Percentiles rank a stretch among this genome's conserved stretches.
These are phyloP conservation scores for Potorous gilbertii DNA, from an alignment of 2,797 vertebrate species.

Conservation along the genomic window DNA sequence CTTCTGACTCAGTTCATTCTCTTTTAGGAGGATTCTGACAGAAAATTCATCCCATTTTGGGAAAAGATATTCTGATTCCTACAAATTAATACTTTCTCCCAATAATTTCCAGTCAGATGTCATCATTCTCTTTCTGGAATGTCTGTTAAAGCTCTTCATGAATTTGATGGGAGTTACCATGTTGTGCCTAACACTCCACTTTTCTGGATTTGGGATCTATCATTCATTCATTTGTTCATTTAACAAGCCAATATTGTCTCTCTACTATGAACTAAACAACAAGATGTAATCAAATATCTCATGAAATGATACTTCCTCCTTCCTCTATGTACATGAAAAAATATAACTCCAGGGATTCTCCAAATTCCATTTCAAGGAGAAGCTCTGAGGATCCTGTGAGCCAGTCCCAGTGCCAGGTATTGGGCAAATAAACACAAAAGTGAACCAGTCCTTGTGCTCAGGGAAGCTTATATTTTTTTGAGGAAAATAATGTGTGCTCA, in stretches of 20 bases:
- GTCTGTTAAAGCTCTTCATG: neutral
- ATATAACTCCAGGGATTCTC: neutral
- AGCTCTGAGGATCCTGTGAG: neutral
- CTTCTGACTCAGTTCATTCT: neutral
- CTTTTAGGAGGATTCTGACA: neutral
- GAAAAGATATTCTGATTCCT: neutral
- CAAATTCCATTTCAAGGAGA: neutral
- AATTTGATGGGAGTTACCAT: neutral
- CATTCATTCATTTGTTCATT: neutral
- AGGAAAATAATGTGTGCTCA: neutral
- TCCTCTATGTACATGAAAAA: neutral
- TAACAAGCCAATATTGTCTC: neutral
- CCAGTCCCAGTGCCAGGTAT: neutral
- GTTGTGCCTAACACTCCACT: neutral
- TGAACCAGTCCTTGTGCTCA: neutral
- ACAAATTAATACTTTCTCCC: neutral
- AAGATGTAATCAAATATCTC: neutral
- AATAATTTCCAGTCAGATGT: neutral
- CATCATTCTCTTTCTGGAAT: neutral
- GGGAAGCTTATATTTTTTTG: neutral
- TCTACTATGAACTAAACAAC: neutral
- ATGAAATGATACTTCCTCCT: neutral
- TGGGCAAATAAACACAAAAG: neutral
- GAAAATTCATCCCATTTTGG: neutral
- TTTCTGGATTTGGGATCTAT: neutral